These are phyloP conservation scores for Mesorhabditis belari DNA, from an alignment of 2,888 invertebrate species.

Conservation along the genomic window DNA sequence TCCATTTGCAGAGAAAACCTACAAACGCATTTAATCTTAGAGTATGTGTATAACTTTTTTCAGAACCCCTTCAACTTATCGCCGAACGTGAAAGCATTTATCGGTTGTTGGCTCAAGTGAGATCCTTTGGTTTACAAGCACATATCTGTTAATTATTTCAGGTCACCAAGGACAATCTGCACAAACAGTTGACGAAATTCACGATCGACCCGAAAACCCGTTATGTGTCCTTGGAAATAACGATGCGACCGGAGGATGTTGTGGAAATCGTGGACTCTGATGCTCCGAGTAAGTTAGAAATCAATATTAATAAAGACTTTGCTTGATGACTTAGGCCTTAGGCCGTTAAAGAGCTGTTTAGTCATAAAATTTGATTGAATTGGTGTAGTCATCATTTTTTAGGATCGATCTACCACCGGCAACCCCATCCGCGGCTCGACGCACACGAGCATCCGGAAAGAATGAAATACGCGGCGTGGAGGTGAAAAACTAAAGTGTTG, in stretches of 20 bases:
- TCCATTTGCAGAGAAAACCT: too few species aligned
- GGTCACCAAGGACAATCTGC: background rate
- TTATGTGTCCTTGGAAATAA: conserved; percentile 57
- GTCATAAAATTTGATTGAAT: too few species aligned
- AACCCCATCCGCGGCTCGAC: background rate
- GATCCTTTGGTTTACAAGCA: background rate
- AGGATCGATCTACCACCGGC: background rate
- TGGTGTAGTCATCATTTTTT: too few species aligned
- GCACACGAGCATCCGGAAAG: background rate
- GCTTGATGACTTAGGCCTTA: too few species aligned
- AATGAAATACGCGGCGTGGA: background rate
- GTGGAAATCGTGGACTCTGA: conserved; percentile 11
- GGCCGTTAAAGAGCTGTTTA: too few species aligned
- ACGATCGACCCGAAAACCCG: conserved; percentile 60
- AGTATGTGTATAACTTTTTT: too few species aligned
- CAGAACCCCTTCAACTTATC: conserved; percentile 61
- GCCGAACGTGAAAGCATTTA: conserved; percentile 92
- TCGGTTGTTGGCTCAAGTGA: conserved; percentile 79
- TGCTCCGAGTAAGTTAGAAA: too few species aligned
- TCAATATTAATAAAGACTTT: too few species aligned
- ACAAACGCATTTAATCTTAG: too few species aligned
- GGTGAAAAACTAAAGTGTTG: background rate
- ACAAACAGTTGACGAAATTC: conserved; percentile 32
- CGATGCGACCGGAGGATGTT: conserved; percentile 16
- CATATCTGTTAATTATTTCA: background rate